These are phyloP conservation scores for Callopanchax toddi DNA, from an alignment of 2,113 vertebrate species.

Conservation along the genomic window DNA sequence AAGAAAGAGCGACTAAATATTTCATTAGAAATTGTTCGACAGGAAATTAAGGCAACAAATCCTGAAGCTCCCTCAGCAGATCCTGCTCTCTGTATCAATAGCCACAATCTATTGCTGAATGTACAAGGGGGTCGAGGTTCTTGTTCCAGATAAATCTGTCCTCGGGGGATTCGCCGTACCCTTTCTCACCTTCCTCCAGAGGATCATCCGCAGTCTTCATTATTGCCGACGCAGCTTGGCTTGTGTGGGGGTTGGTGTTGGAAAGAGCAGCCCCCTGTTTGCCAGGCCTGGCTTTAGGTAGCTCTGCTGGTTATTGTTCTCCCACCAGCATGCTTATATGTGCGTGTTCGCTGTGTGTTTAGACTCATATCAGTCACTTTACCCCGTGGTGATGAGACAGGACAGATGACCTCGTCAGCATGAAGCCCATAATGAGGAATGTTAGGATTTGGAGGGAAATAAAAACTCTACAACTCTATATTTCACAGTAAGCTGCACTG, in stretches of 20 bases:
- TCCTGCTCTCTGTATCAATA: constrained; percentile 40
- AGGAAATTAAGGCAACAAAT: constrained; percentile 49
- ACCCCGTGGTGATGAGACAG: constrained; percentile 56
- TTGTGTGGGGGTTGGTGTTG: constrained; percentile 36
- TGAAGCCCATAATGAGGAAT: constrained; percentile 45
- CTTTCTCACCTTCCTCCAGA: constrained; percentile 45
- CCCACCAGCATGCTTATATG: constrained; percentile 21
- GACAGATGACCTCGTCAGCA: constrained; percentile 62
- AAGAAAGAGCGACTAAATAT: constrained; percentile 50
- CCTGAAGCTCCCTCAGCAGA: neutral
- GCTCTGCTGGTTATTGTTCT: constrained; percentile 65
- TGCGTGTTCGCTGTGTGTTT: constrained; percentile 53
- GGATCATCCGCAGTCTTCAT: constrained; percentile 64
- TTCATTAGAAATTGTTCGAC: constrained; percentile 39
- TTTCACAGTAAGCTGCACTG: constrained; percentile 40
- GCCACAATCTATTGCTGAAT: constrained; percentile 31
- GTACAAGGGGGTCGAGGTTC: neutral
- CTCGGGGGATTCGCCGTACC: constrained; percentile 49
- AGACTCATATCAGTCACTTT: constrained; percentile 63
- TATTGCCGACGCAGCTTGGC: constrained; percentile 56
- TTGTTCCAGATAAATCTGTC: constrained; percentile 48
- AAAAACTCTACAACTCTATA: constrained; percentile 35
- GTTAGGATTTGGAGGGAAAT: constrained; percentile 20
- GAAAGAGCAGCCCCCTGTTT: constrained; percentile 50
- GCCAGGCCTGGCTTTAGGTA: constrained; percentile 49